A percentile compares a stretch with the other conserved stretches of the same genome.
These are phyloP conservation scores for Urosaurus nigricauda DNA, from an alignment of 2,797 vertebrate genomes.

Conservation along the genomic window DNA sequence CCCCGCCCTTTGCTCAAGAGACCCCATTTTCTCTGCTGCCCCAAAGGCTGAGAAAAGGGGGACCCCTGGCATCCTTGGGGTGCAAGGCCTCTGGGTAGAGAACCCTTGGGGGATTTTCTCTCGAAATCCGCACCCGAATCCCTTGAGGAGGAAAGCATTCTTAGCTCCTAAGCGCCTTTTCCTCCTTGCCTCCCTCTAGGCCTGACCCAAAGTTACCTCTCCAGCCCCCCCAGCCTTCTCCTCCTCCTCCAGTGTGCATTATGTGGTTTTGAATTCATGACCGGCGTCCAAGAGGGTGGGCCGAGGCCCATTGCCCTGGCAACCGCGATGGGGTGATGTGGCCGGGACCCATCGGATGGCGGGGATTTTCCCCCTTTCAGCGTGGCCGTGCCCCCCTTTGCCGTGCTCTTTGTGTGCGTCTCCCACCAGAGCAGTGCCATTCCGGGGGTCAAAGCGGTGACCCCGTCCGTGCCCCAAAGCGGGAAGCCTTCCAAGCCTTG, in stretches of 20 bases:
- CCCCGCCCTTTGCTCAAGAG: neutral
- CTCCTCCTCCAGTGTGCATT: neutral
- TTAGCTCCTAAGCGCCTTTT: constrained; percentile 6
- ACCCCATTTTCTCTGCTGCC: neutral
- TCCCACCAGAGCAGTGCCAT: neutral
- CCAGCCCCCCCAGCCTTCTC: neutral
- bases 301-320: constrained; percentile 76
- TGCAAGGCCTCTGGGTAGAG: neutral
- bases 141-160: neutral
- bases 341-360: constrained; percentile 78
- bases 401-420: constrained; percentile 35
- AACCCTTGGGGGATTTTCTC: neutral
- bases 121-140: neutral
- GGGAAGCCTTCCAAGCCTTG: too few species aligned
- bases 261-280: neutral
- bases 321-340: constrained; percentile 82
- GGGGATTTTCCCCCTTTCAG: constrained; percentile 59
- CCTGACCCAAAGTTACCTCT: constrained; percentile 81
- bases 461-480: neutral
- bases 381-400: neutral
- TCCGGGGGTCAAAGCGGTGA: neutral
- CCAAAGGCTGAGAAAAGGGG: neutral
- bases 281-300: constrained; percentile 70
- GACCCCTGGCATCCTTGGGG: neutral
- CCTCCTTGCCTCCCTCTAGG: constrained; percentile 19